phyloP scores from a whole-genome alignment of 2,888 invertebrate genomes.

The Nycteola revayana region DNA sequence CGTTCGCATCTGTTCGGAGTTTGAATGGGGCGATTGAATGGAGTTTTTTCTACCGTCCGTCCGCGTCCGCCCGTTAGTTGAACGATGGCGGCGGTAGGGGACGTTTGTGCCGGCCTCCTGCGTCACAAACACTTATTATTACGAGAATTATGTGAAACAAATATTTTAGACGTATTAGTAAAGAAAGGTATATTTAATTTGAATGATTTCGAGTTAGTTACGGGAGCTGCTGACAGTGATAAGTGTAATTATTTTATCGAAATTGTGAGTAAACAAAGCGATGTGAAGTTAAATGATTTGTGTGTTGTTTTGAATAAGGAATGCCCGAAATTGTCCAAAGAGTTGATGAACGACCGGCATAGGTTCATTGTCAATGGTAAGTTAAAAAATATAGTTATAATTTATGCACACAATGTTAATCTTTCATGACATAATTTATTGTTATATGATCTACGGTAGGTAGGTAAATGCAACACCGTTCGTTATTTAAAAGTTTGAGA shows the following conservation, averaged over 20 bases:
- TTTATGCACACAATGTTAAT: too few relatives aligned
- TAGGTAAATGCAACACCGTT: too few relatives aligned
- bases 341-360: constrained; percentile 82
- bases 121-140: constrained; percentile 84
- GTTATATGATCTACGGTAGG: too few relatives aligned
- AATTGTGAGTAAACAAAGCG: constrained; percentile 83
- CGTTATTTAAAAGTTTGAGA: too few relatives aligned
- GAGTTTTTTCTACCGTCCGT: constrained; percentile 31
- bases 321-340: constrained; percentile 84
- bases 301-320: constrained; percentile 83
- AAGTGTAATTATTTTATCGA: constrained; percentile 84
- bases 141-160: constrained; percentile 83
- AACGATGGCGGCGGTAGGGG: constrained; percentile 78
- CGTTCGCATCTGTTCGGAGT: constrained; percentile 41
- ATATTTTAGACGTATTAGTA: constrained; percentile 83
- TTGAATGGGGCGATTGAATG: constrained; percentile 42
- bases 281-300: constrained; percentile 82
- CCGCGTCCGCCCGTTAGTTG: constrained; percentile 44
- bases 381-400: constrained; percentile 23
- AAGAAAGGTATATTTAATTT: constrained; percentile 84
- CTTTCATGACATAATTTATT: too few relatives aligned
- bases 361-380: constrained; percentile 73
- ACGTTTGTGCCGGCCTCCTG: constrained; percentile 83
- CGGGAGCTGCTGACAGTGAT: constrained; percentile 68
- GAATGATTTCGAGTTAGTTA: constrained; percentile 82